Evolutionary conservation across 2,113 vertebrate species (phyloP).

Genomic region (Percina caprodes): DNA sequence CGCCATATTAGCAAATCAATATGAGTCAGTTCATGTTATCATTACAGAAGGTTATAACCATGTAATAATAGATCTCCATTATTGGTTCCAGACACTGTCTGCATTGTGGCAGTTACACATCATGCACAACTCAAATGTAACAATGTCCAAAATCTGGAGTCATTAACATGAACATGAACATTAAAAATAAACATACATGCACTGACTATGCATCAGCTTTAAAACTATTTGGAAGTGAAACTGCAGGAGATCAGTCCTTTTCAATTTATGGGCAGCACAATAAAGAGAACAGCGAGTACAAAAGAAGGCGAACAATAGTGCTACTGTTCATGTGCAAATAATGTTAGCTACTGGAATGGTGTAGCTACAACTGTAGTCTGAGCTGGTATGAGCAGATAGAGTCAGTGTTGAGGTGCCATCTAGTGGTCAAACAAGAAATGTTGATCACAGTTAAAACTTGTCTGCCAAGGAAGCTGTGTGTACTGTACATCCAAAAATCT

Average conservation of each 20-base stretch:
- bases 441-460: background rate
- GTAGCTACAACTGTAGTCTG: slow-evolving; percentile 9
- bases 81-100: slow-evolving; percentile 3
- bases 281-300: slow-evolving; percentile 47
- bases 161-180: background rate
- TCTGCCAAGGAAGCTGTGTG: background rate
- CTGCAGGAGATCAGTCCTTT: slow-evolving; percentile 20
- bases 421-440: slow-evolving; percentile 35
- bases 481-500: background rate
- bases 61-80: slow-evolving; percentile 9
- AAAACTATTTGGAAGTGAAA: background rate
- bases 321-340: slow-evolving; percentile 62
- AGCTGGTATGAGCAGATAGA: background rate
- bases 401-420: slow-evolving; percentile 37
- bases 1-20: slow-evolving; percentile 46
- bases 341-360: slow-evolving; percentile 59
- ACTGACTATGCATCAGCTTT: slow-evolving; percentile 27
- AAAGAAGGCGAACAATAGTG: slow-evolving; percentile 58
- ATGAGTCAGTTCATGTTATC: slow-evolving; percentile 24
- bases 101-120: background rate
- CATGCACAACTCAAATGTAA: background rate
- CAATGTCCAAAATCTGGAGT: background rate
- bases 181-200: background rate
- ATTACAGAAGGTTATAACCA: slow-evolving; percentile 23
- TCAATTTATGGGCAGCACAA: slow-evolving; percentile 50